These are phyloP conservation scores for Odiellus spinosus DNA, from an alignment of 2,888 invertebrate species.

Conservation along the genomic window DNA sequence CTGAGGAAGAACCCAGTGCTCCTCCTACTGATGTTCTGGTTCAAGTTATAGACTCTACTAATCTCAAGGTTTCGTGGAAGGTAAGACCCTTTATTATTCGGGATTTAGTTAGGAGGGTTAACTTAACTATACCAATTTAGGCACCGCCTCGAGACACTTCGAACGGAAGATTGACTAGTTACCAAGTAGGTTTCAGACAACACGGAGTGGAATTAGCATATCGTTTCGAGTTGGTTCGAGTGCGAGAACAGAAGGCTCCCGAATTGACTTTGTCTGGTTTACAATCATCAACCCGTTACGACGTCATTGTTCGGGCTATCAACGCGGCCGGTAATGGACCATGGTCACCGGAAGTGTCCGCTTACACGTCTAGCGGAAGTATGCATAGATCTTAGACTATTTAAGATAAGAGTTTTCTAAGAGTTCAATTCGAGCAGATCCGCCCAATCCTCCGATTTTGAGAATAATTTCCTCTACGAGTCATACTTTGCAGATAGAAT, in stretches of 20 bases:
- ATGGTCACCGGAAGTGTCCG: slow-evolving; percentile 9
- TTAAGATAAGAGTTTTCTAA: too few relatives aligned
- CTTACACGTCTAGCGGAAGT: slow-evolving; percentile 7
- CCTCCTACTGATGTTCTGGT: slow-evolving; percentile 12
- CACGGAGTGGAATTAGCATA: too few relatives aligned
- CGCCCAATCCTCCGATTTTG: too few relatives aligned
- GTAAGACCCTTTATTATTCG: too few relatives aligned
- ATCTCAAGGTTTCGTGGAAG: too few relatives aligned
- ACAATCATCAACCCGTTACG: not conserved
- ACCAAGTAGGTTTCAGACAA: slow-evolving; percentile 9
- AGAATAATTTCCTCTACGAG: too few relatives aligned
- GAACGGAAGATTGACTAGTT: slow-evolving; percentile 13
- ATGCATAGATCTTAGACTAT: not conserved
- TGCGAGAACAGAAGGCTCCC: too few relatives aligned
- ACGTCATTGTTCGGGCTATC: slow-evolving; percentile 10
- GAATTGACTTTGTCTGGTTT: too few relatives aligned
- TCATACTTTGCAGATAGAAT: too few relatives aligned
- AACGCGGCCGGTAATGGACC: slow-evolving; percentile 13
- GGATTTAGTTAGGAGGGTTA: too few relatives aligned
- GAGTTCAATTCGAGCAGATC: not conserved
- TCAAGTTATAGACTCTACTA: slow-evolving; percentile 9
- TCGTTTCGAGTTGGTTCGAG: too few relatives aligned
- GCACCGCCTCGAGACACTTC: slow-evolving; percentile 10
- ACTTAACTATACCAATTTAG: slow-evolving; percentile 7
- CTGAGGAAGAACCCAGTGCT: slow-evolving; percentile 4